Evolutionary conservation across 2,888 invertebrate genomes (phyloP).

Genomic region (Campaea margaritaria): DNA sequence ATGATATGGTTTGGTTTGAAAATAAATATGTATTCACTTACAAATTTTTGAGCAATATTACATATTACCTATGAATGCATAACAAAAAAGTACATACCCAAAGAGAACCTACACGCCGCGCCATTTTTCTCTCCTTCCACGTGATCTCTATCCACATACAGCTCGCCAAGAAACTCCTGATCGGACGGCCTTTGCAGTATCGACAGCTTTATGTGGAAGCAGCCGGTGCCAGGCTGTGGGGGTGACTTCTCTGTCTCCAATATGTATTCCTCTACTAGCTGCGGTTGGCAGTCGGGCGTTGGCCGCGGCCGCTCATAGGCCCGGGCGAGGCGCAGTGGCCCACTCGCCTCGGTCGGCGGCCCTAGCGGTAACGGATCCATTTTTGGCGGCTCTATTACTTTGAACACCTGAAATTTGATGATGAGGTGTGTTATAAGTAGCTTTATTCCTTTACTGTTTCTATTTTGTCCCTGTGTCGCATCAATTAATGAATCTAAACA

Average conservation of each 20-base stretch:
- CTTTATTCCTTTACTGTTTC: too few species aligned
- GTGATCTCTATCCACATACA: slow-evolving; percentile 95
- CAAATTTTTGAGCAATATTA: too few species aligned
- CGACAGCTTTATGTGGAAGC: slow-evolving; percentile 94
- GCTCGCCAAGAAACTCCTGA: slow-evolving; percentile 94
- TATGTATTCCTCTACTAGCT: slow-evolving; percentile 94
- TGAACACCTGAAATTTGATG: slow-evolving; percentile 78
- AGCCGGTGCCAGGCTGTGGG: slow-evolving; percentile 86
- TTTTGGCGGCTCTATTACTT: slow-evolving; percentile 87
- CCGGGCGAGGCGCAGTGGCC: slow-evolving; percentile 71
- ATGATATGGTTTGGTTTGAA: too few species aligned
- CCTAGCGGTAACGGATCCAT: slow-evolving; percentile 86
- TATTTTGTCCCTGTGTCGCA: too few species aligned
- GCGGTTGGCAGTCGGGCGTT: slow-evolving; percentile 90
- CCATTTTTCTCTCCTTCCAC: slow-evolving; percentile 91
- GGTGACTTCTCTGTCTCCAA: slow-evolving; percentile 92
- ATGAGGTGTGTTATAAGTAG: background rate
- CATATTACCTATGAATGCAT: too few species aligned
- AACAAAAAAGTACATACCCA: slow-evolving; percentile 67
- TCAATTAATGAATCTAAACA: too few species aligned
- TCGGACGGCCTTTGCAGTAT: slow-evolving; percentile 95
- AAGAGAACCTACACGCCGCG: slow-evolving; percentile 91
- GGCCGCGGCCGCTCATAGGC: slow-evolving; percentile 87
- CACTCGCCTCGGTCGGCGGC: slow-evolving; percentile 79
- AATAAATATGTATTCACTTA: too few species aligned